Base-by-base conservation (phyloP, 2,797 vertebrate species). In the Nyctibius grandis region DNA sequence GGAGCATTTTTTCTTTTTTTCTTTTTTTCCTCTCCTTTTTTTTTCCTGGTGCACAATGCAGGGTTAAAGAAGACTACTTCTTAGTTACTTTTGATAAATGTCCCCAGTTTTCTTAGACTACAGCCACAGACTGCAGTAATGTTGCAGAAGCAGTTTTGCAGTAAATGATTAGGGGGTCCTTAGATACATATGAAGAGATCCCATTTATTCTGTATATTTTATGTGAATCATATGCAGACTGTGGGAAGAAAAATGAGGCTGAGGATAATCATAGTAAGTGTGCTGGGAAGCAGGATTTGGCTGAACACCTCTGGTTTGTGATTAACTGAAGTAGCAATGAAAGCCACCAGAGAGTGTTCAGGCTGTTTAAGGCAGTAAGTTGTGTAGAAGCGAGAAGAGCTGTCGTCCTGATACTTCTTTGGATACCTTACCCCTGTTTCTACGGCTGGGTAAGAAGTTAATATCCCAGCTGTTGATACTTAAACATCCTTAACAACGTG, bases 181-280 rank as follows among this genome's bases (percentile, higher is more conserved):
- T 34, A 65, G 57, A 8, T 53, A n/a, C 42, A 4, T 29, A 31
- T 19, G 25, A 29, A 28, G 69, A 64, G 57, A 65, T 74, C 75
- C 84, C 38, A 60, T 96, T 93, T 91, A 45, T 85, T 83, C 80
- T 36, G 13, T 34, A 0, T 5, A 0, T 61, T 84, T 93, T 93
- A 91, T 48, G 23, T 45, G 91, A 75, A 88, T 83, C 74, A 29
- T 40, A 85, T 83, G 87, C 79, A 92, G 72, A 10, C 42, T 54
- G 56, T 76, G 82, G 87, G 96, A 95, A 94, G 96, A 97, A 93
- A 96, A 95, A 95, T 91, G 93, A 97, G 74, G 76, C 59, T 69
- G 74, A 63, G 70, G 84, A 63, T 95, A 95, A 94, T 93, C 90
- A 91, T 64, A 11, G 79, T 92, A 92, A 95, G 86, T 91, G 88